phyloP scores from a whole-genome alignment of 2,888 invertebrate species.

The Linnaemya tessellans region DNA sequence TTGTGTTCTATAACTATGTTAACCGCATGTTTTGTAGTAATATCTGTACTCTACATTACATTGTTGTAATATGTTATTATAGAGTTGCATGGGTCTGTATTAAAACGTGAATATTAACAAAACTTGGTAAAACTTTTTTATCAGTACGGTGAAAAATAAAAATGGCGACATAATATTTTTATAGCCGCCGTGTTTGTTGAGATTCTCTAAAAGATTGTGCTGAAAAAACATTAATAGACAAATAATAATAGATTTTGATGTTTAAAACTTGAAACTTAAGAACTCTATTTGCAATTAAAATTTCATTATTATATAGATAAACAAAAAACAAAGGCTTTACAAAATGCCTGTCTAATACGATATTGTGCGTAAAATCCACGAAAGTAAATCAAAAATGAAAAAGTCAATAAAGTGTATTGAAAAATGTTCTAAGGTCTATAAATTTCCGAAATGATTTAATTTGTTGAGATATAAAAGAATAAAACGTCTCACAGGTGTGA shows the following conservation, averaged over 20 bases:
- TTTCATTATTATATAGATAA: not conserved
- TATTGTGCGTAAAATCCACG: constrained; percentile 51
- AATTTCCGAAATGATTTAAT: constrained; percentile 16
- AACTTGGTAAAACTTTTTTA: constrained; percentile 57
- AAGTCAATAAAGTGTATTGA: constrained; percentile 39
- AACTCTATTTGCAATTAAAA: not conserved
- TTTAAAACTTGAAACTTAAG: not conserved
- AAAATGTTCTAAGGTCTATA: constrained; percentile 33
- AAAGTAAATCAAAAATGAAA: constrained; percentile 49
- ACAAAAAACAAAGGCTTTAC: constrained; percentile 44
- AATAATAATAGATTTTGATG: not conserved
- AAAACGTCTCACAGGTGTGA: constrained; percentile 63
- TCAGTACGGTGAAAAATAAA: constrained; percentile 63
- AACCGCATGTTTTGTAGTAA: too few relatives aligned
- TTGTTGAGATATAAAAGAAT: constrained; percentile 3
- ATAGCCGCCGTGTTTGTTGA: constrained; percentile 67
- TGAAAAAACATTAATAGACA: constrained; percentile 40
- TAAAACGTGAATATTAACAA: not conserved
- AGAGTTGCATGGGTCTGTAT: not conserved
- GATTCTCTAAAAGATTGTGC: constrained; percentile 48
- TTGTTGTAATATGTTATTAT: not conserved
- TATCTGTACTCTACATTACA: not conserved
- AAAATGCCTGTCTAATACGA: constrained; percentile 37
- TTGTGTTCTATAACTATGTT: too few relatives aligned
- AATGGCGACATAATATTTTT: constrained; percentile 72